Conservation (phyloP, 2,888 invertebrate species). For the Eudasyphora cyanicolor region DNA sequence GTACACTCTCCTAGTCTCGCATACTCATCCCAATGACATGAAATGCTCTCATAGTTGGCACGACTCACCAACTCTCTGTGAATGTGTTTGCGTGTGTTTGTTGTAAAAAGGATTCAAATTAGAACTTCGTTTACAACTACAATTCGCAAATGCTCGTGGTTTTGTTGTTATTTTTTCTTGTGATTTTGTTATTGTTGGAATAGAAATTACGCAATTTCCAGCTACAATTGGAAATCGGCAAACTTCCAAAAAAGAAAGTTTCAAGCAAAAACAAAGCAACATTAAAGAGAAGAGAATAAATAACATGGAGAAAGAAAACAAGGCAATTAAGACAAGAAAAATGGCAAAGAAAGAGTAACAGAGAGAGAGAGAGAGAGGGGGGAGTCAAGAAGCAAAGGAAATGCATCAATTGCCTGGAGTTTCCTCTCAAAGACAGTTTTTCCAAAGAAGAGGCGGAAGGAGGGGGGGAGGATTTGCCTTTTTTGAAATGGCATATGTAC, state of each 20-base stretch:
- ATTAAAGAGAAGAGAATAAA: background rate
- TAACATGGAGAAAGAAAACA: background rate
- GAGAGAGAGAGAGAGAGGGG: too few relatives aligned
- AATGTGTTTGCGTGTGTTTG: background rate
- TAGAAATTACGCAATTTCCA: slow-evolving; percentile 75
- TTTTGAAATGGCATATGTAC: background rate
- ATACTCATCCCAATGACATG: too few relatives aligned
- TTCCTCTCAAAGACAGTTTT: background rate
- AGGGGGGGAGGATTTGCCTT: background rate
- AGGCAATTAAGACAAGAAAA: background rate
- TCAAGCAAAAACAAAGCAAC: background rate
- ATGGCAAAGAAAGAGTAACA: background rate
- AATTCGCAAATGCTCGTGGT: slow-evolving; percentile 41
- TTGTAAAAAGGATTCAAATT: slow-evolving; percentile 23
- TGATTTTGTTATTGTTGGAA: slow-evolving; percentile 4
- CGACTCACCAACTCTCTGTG: too few relatives aligned
- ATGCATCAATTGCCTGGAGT: slow-evolving; percentile 21
- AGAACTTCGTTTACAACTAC: slow-evolving; percentile 24
- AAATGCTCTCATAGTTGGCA: background rate
- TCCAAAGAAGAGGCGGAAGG: background rate
- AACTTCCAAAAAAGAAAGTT: slow-evolving; percentile 64
- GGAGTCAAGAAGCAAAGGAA: background rate
- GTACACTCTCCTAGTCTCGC: slow-evolving; percentile 19
- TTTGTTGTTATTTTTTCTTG: background rate
- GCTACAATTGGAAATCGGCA: slow-evolving; percentile 65